These are phyloP conservation scores for Bos javanicus DNA, from an alignment of 2,113 vertebrate species.

Conservation along the genomic window DNA sequence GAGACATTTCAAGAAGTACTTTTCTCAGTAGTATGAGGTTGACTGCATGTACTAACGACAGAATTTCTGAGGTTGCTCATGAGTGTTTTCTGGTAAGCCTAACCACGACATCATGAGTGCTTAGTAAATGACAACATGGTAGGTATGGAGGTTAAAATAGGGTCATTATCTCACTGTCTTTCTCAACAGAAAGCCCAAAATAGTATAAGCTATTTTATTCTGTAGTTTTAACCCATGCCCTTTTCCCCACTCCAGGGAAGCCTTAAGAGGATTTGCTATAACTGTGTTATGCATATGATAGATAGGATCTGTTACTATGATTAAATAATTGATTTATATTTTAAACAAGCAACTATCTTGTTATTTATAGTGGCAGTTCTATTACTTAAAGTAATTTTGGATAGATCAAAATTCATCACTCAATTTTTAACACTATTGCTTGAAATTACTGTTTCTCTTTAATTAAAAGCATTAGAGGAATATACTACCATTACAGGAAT, in stretches of 20 bases:
- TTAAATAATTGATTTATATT: constrained; percentile 4
- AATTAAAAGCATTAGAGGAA: neutral
- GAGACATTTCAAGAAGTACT: neutral
- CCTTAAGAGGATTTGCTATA: neutral
- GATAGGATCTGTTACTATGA: neutral
- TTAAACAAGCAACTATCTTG: constrained; percentile 18
- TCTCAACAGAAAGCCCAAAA: neutral
- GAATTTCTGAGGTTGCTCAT: neutral
- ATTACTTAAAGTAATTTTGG: constrained; percentile 10
- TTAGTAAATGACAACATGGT: neutral
- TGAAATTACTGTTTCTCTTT: neutral
- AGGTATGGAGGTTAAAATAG: neutral
- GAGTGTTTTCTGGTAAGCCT: neutral
- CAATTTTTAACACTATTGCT: constrained; percentile 20
- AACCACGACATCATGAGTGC: neutral
- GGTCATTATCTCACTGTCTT: neutral
- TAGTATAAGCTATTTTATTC: neutral
- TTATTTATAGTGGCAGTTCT: neutral
- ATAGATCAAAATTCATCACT: constrained; percentile 4
- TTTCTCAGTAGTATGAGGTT: neutral
- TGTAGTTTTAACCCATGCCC: neutral
- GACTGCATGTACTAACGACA: neutral
- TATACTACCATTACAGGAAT: neutral
- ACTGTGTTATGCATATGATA: neutral
- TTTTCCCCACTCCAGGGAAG: neutral